Evolutionary conservation across 2,888 invertebrate species (phyloP), one percentile per base, ranked within the genome.

Genomic region (Diloba caeruleocephala): DNA sequence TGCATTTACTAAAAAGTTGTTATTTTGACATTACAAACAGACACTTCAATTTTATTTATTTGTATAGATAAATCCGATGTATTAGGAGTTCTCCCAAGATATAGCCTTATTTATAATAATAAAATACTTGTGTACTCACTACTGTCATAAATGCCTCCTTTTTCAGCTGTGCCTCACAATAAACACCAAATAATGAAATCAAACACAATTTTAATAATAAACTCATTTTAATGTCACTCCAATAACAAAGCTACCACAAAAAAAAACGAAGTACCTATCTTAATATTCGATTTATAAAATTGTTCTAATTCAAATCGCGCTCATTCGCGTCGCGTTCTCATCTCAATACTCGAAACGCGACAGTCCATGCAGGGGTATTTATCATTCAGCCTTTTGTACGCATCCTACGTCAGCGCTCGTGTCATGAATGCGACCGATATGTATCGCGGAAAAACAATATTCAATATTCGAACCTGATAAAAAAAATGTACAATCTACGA

Each of bases 311-410:
- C 15, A 63, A 62, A 60, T 14, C 12, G 41, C 45, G 53, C 36
- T 34, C 59, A 49, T 29, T 43, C 55, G 49, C 49, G 52, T 9
- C 17, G 14, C 48, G 52, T 31, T 51, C 39, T 39, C 48, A 51
- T 51, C 50, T 14, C 38, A 10, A 38, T 34, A 73, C 58, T 70
- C 50, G 41, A 46, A 53, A 51, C 51, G 41, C 66, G 50, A 41
- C 53, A 57, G 65, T 36, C 41, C 44, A 42, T 33, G 61, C 71
- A 61, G 33, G 52, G 60, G 74, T 55, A 68, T 76, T 67, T 69
- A 75, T 69, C 41, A 61, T 59, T 58, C 52, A 50, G 43, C 59
- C 39, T 57, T 45, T 50, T 68, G 55, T 64, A 71, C 63, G 63
- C 65, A 69, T 56, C 33, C 42, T 49, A 55, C 69, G 71, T 54